Base-by-base conservation (phyloP, 2,888 invertebrate species). In the Drosophila mayaguana region DNA sequence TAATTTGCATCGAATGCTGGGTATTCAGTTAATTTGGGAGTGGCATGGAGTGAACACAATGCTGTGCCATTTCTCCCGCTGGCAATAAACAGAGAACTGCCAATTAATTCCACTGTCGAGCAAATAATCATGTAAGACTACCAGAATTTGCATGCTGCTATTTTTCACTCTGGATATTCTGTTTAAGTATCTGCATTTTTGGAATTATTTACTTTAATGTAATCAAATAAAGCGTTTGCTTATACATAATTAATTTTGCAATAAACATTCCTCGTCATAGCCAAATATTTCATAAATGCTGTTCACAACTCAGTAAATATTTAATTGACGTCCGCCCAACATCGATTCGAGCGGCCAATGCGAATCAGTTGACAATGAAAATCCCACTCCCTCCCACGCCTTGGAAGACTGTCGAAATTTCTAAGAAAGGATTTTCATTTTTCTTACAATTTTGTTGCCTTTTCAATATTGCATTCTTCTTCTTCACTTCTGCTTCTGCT, bases 291-390 rank as follows among this genome's bases (percentile, higher is more conserved):
- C 20, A 42, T 22, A 36, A 63, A 66, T 80, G 40, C 64, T 57
- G 77, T 25, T 1, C 46, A 51, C 40, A 25, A 12, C n/a, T 64
- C 50, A 46, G 57, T 61, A 57, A 64, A 51, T 71, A 64, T 71
- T 60, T 38, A 38, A 59, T 71, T 48, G 66, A 59, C 38, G 32
- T 22, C 60, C 54, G 69, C 14, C 18, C 51, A 55, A 50, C 45
- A n/a, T 34, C 28, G 53, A 38, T 34, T 51, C 51, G 45, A 59
- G 11, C 67, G 71, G 46, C 70, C 70, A 69, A 48, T 45, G 42
- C 9, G 40, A 79, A 81, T 80, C 84, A 77, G 87, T 89, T 81
- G 81, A 81, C 79, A 89, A 72, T 80, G 84, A 87, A 85, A 75
- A 80, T 81, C 83, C 72, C 62, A 54, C 72, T 68, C 54, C 72